Evolutionary conservation across 1,140 invertebrate genomes (phyloP), one percentile per base, ranked within the genome.

Genomic region (Grapholita molesta): DNA sequence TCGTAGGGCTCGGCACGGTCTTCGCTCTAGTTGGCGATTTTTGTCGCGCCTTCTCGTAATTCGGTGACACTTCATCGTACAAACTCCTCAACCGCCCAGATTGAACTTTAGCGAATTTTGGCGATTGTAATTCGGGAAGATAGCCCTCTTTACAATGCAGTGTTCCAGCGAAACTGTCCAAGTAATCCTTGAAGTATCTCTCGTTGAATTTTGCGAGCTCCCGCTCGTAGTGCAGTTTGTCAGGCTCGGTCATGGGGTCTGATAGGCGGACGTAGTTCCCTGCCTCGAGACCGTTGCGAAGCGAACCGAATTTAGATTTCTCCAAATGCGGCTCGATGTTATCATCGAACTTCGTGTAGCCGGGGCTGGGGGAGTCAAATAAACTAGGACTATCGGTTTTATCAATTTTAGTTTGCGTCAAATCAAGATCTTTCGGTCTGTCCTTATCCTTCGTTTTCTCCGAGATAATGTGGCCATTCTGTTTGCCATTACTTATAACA

Each of bases 41-140:
- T 4, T 77, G 71, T 23, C 78, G 69, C 53, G 80, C 88, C 55
- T 82, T 78, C 67, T 88, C 86, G 66, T 89, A 85, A 25, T 71
- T 80, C 12, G 84, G 85, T 1, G 87, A 84, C 11, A 80, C 76
- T 11, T 91, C 87, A 28, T 91, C 88, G 67, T 88, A 88, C 18
- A 86, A 74, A 72, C 76, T 84, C 55, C 80, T 85, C 73, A 84
- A 67, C 33, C 83, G 75, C 0, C 84, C 86, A 7, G 86, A 70
- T 68, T 91, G 92, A 28, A 92, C 84, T 77, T 91, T 92, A 2
- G 91, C 79, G 67, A 92, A 92, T 38, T 91, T 82, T 0, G 92
- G 91, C 33, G 86, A 89, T 69, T 92, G 91, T 12, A 86, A 67
- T 70, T 92, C 92, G 0, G 92, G 92, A 18, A 92, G 77, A 70